Evolutionary conservation across 1,140 invertebrate species (phyloP), one percentile per base, ranked within the genome.

Genomic region (Danaus plexippus): DNA sequence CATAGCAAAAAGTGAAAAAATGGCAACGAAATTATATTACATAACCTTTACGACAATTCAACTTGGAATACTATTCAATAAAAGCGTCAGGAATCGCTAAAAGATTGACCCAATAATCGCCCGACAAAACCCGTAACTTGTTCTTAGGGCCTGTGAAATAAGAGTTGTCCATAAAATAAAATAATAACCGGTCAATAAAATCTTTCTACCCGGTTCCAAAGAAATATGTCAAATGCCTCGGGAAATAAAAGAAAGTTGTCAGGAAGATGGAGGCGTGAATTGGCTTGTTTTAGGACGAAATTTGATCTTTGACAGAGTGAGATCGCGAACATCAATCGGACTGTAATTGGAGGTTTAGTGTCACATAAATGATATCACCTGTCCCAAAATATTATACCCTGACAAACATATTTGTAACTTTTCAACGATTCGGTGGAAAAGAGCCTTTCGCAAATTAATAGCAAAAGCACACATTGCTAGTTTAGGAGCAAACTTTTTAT

Each of bases 181-280:
- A 84, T 84, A 84, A 86, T 86, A 86, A 84, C 73, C 71, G 78
- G 75, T 76, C 79, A 80, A 84, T 85, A 85, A 83, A 84, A 83
- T 75, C 69, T 72, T 68, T 78, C 68, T 66, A 62, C 59, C 67
- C 67, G 71, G 66, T 64, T 64, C 67, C 59, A 65, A 67, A 61
- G 66, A 72, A 77, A 86, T 84, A 80, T 84, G 83, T 84, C 83
- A 83, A 81, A 80, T 74, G 71, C 68, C 71, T 73, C 68, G 71
- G 65, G 58, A 73, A 73, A 76, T 73, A 76, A 77, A 77, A 78
- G 69, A 63, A 64, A 73, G 66, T 73, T 54, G 67, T 73, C 65
- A 63, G 63, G 46, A 62, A 58, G 66, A 57, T 56, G 59, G 54
- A 64, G 73, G 66, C 60, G 74, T 61, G 67, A 82, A 85, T 73